Evolutionary conservation across 2,113 vertebrate genomes (phyloP).

Genomic region (human (Homo sapiens)): GRCh38 chr5:167847501-167848000

Average conservation of each 20-base stretch:
- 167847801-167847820: not conserved
- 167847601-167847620: not conserved
- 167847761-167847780: not conserved
- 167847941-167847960: not conserved
- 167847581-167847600: not conserved
- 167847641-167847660: not conserved
- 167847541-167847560: not conserved
- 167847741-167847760: not conserved
- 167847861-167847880: not conserved
- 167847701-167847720: not conserved
- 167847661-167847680: not conserved
- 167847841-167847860: not conserved
- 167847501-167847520: rapidly evolving
- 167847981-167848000: not conserved
- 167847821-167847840: not conserved
- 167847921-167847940: not conserved
- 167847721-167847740: not conserved
- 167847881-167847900: not conserved
- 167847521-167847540: not conserved
- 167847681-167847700: not conserved
- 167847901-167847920: not conserved
- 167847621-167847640: not conserved
- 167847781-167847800: not conserved
- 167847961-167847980: not conserved
- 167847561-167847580: not conserved